phyloP scores from a whole-genome alignment of 2,797 vertebrate genomes.

The Phoebastria nigripes region DNA sequence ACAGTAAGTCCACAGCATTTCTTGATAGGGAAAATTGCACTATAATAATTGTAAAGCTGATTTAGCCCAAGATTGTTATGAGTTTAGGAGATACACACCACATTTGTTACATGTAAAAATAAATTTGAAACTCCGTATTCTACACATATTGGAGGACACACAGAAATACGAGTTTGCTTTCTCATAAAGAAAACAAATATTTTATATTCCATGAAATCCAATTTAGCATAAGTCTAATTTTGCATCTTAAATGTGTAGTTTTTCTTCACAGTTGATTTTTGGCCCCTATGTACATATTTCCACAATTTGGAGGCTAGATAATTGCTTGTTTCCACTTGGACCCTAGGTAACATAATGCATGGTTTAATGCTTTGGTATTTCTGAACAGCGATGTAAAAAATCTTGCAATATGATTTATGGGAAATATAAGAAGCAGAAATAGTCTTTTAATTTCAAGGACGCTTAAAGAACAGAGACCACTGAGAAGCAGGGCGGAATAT shows the following conservation, averaged over 20 bases:
- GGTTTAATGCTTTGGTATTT: background rate
- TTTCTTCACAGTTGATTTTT: background rate
- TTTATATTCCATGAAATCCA: background rate
- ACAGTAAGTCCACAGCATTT: conserved; percentile 67
- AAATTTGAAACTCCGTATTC: background rate
- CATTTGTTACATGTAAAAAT: conserved; percentile 33
- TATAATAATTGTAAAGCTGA: conserved; percentile 59
- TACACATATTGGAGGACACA: background rate
- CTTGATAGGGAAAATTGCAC: conserved; percentile 62
- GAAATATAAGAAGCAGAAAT: background rate
- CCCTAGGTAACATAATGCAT: background rate
- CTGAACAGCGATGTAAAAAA: background rate
- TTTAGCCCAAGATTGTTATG: conserved; percentile 59
- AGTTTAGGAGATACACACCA: conserved; percentile 19
- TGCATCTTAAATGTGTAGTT: background rate
- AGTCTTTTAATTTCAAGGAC: background rate
- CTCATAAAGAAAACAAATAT: background rate
- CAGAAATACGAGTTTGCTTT: background rate
- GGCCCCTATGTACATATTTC: background rate
- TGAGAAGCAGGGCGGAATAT: background rate
- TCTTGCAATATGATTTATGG: background rate
- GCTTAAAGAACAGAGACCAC: background rate
- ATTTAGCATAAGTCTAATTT: background rate
- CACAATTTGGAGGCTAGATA: background rate
- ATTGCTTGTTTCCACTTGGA: background rate